A percentile compares a stretch with the other conserved stretches of the same genome.
phyloP scores from a whole-genome alignment of 2,113 vertebrate species.

The Micromys minutus region DNA sequence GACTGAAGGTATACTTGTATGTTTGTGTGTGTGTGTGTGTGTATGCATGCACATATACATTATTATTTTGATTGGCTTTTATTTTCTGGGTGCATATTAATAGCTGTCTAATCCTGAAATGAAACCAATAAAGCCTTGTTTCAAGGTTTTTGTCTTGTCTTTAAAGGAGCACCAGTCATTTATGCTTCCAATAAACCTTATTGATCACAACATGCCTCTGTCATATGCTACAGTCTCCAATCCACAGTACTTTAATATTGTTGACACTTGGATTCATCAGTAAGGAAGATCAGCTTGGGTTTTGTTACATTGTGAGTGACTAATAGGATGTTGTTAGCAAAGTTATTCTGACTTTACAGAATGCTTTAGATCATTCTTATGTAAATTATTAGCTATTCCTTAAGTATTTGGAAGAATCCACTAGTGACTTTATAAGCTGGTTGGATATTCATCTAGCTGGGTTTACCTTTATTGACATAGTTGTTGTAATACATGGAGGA shows the following conservation, averaged over 20 bases:
- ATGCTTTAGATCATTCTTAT: neutral
- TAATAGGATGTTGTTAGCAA: neutral
- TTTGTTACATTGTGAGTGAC: neutral
- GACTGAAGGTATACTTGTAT: slow-evolving; percentile 56
- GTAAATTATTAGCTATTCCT: neutral
- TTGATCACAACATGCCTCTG: neutral
- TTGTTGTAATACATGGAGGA: neutral
- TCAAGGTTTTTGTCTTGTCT: slow-evolving; percentile 42
- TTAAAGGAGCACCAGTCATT: slow-evolving; percentile 64
- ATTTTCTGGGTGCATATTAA: slow-evolving; percentile 41
- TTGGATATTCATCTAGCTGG: neutral
- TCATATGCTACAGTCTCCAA: neutral
- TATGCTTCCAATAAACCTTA: neutral
- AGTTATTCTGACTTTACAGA: neutral
- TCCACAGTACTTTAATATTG: neutral
- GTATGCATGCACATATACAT: neutral
- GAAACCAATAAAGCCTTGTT: slow-evolving; percentile 50
- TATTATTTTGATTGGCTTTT: neutral
- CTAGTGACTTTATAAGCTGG: neutral
- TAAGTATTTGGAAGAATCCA: slow-evolving; percentile 16
- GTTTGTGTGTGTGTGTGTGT: no score
- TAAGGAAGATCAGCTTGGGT: neutral
- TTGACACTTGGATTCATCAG: neutral
- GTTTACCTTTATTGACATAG: neutral
- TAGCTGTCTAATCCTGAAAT: slow-evolving; percentile 65